Conservation (phyloP, 2,113 vertebrate genomes). For the Pterophyllum scalare region DNA sequence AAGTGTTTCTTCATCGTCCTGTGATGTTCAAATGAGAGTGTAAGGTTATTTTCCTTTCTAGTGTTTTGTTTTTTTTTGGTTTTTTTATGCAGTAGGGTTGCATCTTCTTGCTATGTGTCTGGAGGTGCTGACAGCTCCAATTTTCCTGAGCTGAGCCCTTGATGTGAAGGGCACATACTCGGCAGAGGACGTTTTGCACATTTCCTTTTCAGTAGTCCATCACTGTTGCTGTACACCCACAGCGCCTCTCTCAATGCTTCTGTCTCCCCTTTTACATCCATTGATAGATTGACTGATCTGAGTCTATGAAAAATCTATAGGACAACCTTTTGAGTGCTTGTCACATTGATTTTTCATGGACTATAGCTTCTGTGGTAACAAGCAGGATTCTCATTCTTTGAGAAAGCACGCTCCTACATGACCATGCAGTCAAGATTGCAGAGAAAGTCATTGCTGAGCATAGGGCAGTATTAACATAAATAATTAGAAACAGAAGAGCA, state of each 20-base stretch:
- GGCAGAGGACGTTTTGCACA: constrained; percentile 55
- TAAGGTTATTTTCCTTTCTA: constrained; percentile 6
- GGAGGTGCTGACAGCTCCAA: constrained; percentile 58
- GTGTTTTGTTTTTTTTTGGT: neutral
- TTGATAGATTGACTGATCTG: constrained; percentile 68
- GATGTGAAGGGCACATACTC: constrained; percentile 58
- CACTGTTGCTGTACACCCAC: constrained; percentile 30
- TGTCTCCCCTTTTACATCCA: constrained; percentile 25
- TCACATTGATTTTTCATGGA: constrained; percentile 59
- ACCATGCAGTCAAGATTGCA: constrained; percentile 3
- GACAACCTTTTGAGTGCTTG: constrained; percentile 55
- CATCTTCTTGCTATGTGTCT: constrained; percentile 31
- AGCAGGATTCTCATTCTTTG: constrained; percentile 29
- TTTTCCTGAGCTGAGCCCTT: constrained; percentile 55
- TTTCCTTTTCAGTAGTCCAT: constrained; percentile 55
- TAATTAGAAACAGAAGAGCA: neutral
- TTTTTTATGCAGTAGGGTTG: constrained; percentile 13
- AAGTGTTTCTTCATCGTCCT: constrained; percentile 14
- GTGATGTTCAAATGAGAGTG: constrained; percentile 41
- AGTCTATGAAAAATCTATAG: constrained; percentile 70
- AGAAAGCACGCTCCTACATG: neutral
- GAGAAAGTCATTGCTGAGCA: neutral
- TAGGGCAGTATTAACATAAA: constrained; percentile 9
- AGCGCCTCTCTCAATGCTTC: neutral
- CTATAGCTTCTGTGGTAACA: constrained; percentile 50